phyloP scores from a whole-genome alignment of 2,888 invertebrate genomes.

The Oscheius sp. region DNA sequence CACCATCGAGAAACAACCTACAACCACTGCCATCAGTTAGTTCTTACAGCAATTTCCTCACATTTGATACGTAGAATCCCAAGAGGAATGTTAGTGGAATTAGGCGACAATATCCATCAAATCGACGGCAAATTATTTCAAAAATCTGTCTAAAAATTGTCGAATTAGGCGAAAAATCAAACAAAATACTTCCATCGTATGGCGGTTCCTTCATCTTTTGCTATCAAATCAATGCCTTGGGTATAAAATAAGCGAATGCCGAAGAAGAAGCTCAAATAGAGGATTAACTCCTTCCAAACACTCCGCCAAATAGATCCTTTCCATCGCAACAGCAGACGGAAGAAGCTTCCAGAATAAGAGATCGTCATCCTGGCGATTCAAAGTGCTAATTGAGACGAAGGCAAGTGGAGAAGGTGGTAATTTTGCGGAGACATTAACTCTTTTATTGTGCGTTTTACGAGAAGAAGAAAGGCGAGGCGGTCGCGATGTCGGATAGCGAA shows the following conservation, averaged over 20 bases:
- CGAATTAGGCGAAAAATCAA: neutral
- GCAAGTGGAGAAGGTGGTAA: too few relatives aligned
- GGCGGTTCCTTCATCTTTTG: constrained; percentile 23
- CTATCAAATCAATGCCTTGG: constrained; percentile 40
- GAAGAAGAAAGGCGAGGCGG: too few relatives aligned
- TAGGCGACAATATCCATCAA: constrained; percentile 51
- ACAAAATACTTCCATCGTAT: neutral
- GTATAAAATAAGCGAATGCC: constrained; percentile 48
- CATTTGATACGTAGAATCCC: constrained; percentile 61
- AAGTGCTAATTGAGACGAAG: too few relatives aligned
- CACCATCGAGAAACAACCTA: constrained; percentile 49
- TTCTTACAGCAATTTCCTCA: too few relatives aligned
- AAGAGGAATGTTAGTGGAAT: constrained; percentile 63
- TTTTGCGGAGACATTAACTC: too few relatives aligned
- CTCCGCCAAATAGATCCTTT: constrained; percentile 60
- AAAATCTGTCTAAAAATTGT: constrained; percentile 39
- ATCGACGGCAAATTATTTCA: constrained; percentile 52
- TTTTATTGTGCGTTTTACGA: too few relatives aligned
- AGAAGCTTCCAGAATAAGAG: constrained; percentile 57
- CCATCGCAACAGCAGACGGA: constrained; percentile 54
- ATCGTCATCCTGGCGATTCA: too few relatives aligned
- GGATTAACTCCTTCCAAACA: constrained; percentile 41
- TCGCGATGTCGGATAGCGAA: too few relatives aligned
- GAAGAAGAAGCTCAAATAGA: constrained; percentile 49
- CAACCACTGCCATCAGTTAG: too few relatives aligned